Base-by-base conservation (phyloP, 1,140 invertebrate genomes). In the Drosophila nebulosa region DNA sequence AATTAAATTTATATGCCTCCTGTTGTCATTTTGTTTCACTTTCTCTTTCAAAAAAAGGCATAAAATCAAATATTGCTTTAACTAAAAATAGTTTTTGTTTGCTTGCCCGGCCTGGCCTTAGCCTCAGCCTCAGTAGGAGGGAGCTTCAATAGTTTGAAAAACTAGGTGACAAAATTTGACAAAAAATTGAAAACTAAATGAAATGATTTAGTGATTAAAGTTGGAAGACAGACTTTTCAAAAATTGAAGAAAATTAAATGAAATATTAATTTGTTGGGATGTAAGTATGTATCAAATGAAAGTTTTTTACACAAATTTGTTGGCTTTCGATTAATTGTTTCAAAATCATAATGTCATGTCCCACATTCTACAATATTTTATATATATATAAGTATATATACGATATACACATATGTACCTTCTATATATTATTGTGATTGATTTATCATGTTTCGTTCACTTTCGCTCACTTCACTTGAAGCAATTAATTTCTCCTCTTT, bases 11-110 rank as follows among this genome's bases (percentile, higher is more conserved):
- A 59, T 63, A 61, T 57, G 51, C 42, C 42, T 18, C 12, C 50
- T 27, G 30, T 42, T 21, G 24, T 63, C 69, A 21, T 39, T 63
- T 64, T 69, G 42, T 30, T 66, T 77, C 61, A 88, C 83, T 81
- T 86, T 88, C 83, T 24, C 24, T 24, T 24, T 24, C 24, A 24
- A 2, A 46, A 46, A 46, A 46, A 46, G 39, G 39, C 75, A 81
- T 83, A 69, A 63, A 68, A 68, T 72, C 71, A 78, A 58, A 69
- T 69, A 66, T 76, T 76, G 76, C 70, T 74, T 74, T 0, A 86
- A 64, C 84, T 88, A 88, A 55, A 83, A 89, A 88, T 88, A 88
- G 84, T 42, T 61, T 46, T 27, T 32, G 24, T 53, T 39, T 73
- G 61, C 16, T 21, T 70, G 69, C 72, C 68, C 32, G 50, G 56